Base-by-base conservation (phyloP, 1,140 invertebrate species). In the Bombus superbus region DNA sequence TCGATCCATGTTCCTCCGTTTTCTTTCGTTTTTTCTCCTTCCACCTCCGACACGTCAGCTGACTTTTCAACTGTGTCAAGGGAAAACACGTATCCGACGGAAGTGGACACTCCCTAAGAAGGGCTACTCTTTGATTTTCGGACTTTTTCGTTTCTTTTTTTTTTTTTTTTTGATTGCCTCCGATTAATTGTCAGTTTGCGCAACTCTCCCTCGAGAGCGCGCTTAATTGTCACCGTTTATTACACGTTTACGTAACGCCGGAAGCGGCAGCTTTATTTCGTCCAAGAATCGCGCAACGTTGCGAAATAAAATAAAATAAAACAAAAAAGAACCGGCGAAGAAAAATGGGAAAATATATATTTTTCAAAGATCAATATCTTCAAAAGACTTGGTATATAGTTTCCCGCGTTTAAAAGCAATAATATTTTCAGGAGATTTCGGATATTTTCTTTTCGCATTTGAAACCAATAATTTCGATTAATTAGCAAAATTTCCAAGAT, bases 221-320 rank as follows among this genome's bases (percentile, higher is more conserved):
- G 8, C 47, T 53, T 8, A 22, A 53, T 22, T 35, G 10, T 10
- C 18, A 28, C 38, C 42, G 35, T 64, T 62, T 73, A 64, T 73
- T 81, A 42, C 40, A 8, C n/a, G 18, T 47, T 81, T 35, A 72
- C 78, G 35, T 71, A 81, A 81, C 66, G 15, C 25, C 4, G 22
- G 1, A 5, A 10, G 47, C 59, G n/a, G n/a, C n/a, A 47, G 53
- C 9, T 3, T 42, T 40, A 32, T 35, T 13, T 40, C 44, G 35
- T 53, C 47, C 18, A 53, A 53, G 47, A 22, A 53, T 22, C 47
- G 47, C 47, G 47, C 18, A 47, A 64, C 53, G 79, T 73, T 38
- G 3, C 66, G 66, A 35, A 38, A 68, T 18, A 38, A 38, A 18
- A 66, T 32, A 32, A 64, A 64, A 32, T 32, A 32, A 32, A 32